Percentiles rank a stretch among this genome's conserved stretches.
These are phyloP conservation scores for Astropecten irregularis DNA, from an alignment of 53 echinoderm and acorn worm genomes.

Conservation along the genomic window DNA sequence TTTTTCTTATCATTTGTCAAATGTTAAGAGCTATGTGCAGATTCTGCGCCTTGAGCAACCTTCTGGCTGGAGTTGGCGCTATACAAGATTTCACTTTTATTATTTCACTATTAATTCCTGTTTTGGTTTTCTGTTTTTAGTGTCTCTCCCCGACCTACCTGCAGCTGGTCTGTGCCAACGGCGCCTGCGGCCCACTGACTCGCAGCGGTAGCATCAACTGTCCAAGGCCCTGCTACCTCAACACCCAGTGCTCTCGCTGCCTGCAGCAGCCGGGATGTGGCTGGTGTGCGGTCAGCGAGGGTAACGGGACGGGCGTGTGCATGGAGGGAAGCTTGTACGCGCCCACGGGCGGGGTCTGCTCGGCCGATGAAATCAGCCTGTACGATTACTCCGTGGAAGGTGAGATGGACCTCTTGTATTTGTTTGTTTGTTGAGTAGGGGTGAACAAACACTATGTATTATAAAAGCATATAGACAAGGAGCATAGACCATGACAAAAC, in stretches of 20 bases:
- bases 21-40: too few relatives aligned
- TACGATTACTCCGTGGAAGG: constrained; percentile 20
- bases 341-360: constrained; percentile 73
- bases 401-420: too few relatives aligned
- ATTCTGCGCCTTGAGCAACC: too few relatives aligned
- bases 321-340: constrained; percentile 78
- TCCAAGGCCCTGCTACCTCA: constrained; percentile 70
- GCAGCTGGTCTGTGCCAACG: constrained; percentile 73
- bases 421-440: too few relatives aligned
- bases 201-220: constrained; percentile 56
- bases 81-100: too few relatives aligned
- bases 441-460: too few relatives aligned
- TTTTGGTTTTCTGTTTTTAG: too few relatives aligned
- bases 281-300: constrained; percentile 83
- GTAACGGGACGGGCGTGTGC: constrained; percentile 87
- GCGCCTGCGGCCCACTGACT: constrained; percentile 81
- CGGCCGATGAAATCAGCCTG: constrained; percentile 52
- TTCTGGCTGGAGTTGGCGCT: too few relatives aligned
- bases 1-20: too few relatives aligned
- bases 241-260: constrained; percentile 79
- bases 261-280: constrained; percentile 83
- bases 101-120: too few relatives aligned
- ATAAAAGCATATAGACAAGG: too few relatives aligned
- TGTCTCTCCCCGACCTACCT: constrained; percentile 84
- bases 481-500: too few relatives aligned